Base-by-base conservation (phyloP, 2,888 invertebrate species). In the Sisyra terminalis region DNA sequence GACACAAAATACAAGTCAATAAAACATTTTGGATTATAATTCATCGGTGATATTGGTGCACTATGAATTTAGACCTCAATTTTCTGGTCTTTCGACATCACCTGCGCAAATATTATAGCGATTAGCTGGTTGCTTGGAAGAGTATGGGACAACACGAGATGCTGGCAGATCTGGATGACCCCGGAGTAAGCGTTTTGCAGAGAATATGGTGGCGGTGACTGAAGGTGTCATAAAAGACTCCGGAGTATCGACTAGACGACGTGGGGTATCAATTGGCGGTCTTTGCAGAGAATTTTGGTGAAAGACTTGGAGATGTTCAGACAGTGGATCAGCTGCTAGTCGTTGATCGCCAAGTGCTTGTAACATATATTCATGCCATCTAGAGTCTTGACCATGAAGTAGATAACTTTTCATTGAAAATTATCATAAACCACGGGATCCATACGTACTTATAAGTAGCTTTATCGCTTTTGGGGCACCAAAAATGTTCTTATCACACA, bases 401-500 rank as follows among this genome's bases (percentile, higher is more conserved):
- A 43, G 43, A 45, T 32, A 42, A 46, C 40, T 46, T 46, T 35
- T 13, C 36, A 44, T 40, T 42, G 2, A 44, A 46, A 47, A 43
- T 46, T 43, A 46, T 47, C 29, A 46, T 47, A 35, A 47, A 43
- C 40, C 5, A 47, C 36, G 43, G 46, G 39, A 42, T 40, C 11
- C 44, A 31, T 40, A 45, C 36, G 18, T 13, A 16, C 11, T 17
- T 39, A 44, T 35, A 44, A 44, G 37, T 45, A 46, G 44, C 45
- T 45, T 31, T 37, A 29, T 45, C 42, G 42, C 31, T 47, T 48
- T 40, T 49, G 46, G 39, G 45, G 44, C 42, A 48, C 47, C 13
- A 45, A 47, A 43, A 49, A 49, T 46, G 46, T n/a, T n/a, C n/a
- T n/a, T n/a, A n/a, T n/a, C 44, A 36, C 44, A 38, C 40, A 38